phyloP scores from a whole-genome alignment of 2,113 vertebrate genomes.

The Forbesichthys papilliferus region DNA sequence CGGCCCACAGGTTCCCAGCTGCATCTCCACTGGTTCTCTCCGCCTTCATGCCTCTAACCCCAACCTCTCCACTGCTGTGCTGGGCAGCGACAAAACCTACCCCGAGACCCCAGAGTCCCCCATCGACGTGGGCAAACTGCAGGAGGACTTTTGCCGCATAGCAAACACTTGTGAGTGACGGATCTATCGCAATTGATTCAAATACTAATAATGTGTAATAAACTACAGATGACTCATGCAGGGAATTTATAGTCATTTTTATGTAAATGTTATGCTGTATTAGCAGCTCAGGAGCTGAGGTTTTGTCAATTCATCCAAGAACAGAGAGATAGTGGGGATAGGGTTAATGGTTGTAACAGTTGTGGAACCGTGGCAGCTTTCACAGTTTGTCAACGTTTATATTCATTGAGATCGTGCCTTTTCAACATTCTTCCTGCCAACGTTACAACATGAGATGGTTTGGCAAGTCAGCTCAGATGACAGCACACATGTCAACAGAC shows the following conservation, averaged over 20 bases:
- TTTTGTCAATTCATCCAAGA: background rate
- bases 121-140: conserved; percentile 91
- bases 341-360: conserved; percentile 17
- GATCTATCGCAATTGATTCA: background rate
- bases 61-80: conserved; percentile 90
- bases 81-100: conserved; percentile 84
- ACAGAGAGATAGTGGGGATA: background rate
- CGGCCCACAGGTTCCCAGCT: conserved; percentile 73
- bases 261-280: background rate
- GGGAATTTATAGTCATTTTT: background rate
- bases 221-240: background rate
- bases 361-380: conserved; percentile 20
- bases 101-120: conserved; percentile 83
- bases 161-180: conserved; percentile 85
- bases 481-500: background rate
- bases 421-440: conserved; percentile 6
- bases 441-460: conserved; percentile 6
- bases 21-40: conserved; percentile 82
- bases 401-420: conserved; percentile 27
- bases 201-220: background rate
- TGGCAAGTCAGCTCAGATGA: too few species aligned
- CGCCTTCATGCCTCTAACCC: conserved; percentile 97
- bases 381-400: conserved; percentile 38
- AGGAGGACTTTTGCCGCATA: conserved; percentile 91
- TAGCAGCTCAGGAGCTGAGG: background rate